These are phyloP conservation scores for Meta bourneti DNA, from an alignment of 2,888 invertebrate genomes.

Conservation along the genomic window DNA sequence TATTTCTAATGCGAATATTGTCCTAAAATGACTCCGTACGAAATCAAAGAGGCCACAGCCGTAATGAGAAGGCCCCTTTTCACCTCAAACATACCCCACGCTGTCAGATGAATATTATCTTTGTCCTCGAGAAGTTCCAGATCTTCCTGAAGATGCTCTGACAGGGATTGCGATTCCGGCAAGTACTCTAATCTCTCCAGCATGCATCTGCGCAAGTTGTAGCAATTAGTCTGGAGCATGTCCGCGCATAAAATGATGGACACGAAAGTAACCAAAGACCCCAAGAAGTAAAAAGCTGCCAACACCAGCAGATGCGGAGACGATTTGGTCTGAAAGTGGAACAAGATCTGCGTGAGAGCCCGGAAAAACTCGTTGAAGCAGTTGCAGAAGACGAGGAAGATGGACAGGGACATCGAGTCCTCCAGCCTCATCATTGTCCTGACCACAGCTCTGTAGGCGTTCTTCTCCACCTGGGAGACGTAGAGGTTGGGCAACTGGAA, in stretches of 20 bases:
- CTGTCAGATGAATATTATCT: conserved; percentile 39
- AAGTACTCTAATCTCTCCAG: not conserved
- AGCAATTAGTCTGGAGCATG: not conserved
- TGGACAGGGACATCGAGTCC: not conserved
- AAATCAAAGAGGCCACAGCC: conserved; percentile 50
- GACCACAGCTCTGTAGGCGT: conserved; percentile 5
- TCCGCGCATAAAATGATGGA: conserved; percentile 32
- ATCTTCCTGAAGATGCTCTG: not conserved
- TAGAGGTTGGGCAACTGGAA: not conserved
- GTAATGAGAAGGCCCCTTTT: conserved; percentile 34
- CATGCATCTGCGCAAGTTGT: conserved; percentile 26
- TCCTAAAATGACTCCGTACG: conserved; percentile 41
- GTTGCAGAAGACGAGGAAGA: conserved; percentile 16
- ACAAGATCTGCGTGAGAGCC: conserved; percentile 6
- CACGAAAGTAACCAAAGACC: not conserved
- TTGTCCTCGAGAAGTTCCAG: conserved; percentile 47
- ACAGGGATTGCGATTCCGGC: not conserved
- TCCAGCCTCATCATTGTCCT: conserved; percentile 11
- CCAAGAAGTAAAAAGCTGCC: not conserved
- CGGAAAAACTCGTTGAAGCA: conserved; percentile 36
- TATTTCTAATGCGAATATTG: not conserved
- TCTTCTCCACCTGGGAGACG: not conserved
- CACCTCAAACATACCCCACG: conserved; percentile 46
- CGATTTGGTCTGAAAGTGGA: not conserved
- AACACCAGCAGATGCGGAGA: not conserved